phyloP scores from a whole-genome alignment of 2,797 vertebrate species.

The Schizopygopsis pylzovi region DNA sequence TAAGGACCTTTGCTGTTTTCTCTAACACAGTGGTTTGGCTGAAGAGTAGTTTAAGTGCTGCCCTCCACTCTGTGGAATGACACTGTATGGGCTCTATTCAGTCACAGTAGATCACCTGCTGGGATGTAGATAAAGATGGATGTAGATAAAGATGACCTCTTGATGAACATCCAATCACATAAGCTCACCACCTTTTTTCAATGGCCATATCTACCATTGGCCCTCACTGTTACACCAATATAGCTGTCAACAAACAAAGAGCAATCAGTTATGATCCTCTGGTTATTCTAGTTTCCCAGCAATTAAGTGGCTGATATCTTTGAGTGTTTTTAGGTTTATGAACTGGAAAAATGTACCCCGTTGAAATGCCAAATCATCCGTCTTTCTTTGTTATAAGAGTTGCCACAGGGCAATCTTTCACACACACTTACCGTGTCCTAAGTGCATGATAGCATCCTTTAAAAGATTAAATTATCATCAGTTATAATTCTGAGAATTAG shows the following conservation, averaged over 20 bases:
- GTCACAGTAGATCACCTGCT: background rate
- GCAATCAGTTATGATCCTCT: background rate
- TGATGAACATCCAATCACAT: slow-evolving; percentile 24
- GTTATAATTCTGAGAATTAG: background rate
- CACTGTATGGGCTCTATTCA: slow-evolving; percentile 23
- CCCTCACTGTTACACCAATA: background rate
- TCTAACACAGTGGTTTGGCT: slow-evolving; percentile 5
- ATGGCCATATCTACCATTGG: background rate
- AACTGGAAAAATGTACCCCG: background rate
- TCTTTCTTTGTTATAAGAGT: background rate
- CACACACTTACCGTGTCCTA: background rate
- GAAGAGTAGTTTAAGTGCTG: slow-evolving; percentile 36
- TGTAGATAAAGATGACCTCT: background rate
- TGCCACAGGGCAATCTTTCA: background rate
- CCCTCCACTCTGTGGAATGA: slow-evolving; percentile 27
- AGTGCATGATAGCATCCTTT: background rate
- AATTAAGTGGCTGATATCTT: background rate
- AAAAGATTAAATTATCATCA: background rate
- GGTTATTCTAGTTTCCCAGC: background rate
- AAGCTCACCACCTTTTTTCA: background rate
- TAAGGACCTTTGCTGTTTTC: slow-evolving; percentile 26
- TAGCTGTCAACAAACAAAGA: background rate
- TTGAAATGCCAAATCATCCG: background rate
- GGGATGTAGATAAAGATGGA: background rate
- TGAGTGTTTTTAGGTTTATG: background rate